A percentile compares a stretch with the other conserved stretches of the same genome.
phyloP scores from a whole-genome alignment of 2,113 vertebrate genomes.

The Mobula hypostoma region DNA sequence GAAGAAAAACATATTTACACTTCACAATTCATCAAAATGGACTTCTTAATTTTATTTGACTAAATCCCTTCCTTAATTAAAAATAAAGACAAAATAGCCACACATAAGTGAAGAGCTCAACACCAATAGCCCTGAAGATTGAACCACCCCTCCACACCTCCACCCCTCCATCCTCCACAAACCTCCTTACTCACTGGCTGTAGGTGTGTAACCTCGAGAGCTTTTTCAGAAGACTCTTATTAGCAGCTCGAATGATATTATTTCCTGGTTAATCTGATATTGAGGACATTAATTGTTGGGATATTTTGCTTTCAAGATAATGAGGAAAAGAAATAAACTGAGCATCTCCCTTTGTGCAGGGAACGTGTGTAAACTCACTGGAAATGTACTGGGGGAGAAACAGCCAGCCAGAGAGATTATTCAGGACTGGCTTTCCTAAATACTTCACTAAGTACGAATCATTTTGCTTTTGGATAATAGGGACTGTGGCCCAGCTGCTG shows the following conservation, averaged over 20 bases:
- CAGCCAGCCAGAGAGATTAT: neutral
- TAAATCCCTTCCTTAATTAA: too few species aligned
- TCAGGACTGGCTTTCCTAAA: neutral
- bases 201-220: neutral
- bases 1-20: neutral
- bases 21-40: neutral
- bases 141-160: neutral
- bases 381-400: too few species aligned
- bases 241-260: neutral
- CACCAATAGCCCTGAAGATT: neutral
- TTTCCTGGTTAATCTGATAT: neutral
- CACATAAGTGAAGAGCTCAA: neutral
- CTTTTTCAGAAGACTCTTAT: neutral
- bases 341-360: neutral
- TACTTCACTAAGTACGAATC: neutral
- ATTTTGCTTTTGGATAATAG: neutral
- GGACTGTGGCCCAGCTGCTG: neutral
- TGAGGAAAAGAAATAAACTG: neutral
- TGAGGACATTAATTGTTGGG: neutral
- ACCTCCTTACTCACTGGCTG: too few species aligned
- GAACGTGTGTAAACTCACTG: neutral
- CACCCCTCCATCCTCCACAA: too few species aligned
- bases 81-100: neutral
- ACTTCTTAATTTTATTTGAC: neutral
- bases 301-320: neutral